Conservation (phyloP, 92 coral and sea anemone genomes). For the Phenganax marumi region DNA sequence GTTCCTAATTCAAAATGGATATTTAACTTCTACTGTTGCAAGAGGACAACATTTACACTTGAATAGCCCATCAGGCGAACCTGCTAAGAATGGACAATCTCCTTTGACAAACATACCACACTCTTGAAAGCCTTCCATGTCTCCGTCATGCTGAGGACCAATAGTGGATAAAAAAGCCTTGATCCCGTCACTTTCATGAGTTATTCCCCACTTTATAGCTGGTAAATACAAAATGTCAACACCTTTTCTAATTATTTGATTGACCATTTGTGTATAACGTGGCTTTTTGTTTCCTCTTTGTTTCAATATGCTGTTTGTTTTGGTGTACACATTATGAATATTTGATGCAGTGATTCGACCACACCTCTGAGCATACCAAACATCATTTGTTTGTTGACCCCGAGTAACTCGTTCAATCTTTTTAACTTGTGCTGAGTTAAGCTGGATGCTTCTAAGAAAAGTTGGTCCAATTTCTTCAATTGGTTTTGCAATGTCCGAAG, state of each 20-base stretch:
- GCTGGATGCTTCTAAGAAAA: slow-evolving; percentile 26
- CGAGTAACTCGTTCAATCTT: slow-evolving; percentile 5
- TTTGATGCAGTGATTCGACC: slow-evolving; percentile 50
- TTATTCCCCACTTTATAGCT: slow-evolving; percentile 30
- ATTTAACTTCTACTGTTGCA: slow-evolving; percentile 39
- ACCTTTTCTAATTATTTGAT: not conserved
- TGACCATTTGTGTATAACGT: slow-evolving; percentile 30
- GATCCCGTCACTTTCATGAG: slow-evolving; percentile 24
- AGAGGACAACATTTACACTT: slow-evolving; percentile 38
- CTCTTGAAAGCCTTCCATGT: slow-evolving; percentile 33
- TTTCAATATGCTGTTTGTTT: slow-evolving; percentile 46
- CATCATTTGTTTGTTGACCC: slow-evolving; percentile 40
- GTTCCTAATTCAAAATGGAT: slow-evolving; percentile 22
- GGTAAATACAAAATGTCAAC: slow-evolving; percentile 30
- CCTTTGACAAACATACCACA: slow-evolving; percentile 39
- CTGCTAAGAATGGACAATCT: slow-evolving; percentile 34
- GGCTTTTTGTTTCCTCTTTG: slow-evolving; percentile 38
- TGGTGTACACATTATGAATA: slow-evolving; percentile 48
- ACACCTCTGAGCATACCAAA: slow-evolving; percentile 42
- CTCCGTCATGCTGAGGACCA: slow-evolving; percentile 29
- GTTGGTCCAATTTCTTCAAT: slow-evolving; percentile 20
- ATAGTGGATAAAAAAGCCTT: not conserved
- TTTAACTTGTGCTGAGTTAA: no score
- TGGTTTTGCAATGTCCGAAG: slow-evolving; percentile 17
- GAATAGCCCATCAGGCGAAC: slow-evolving; percentile 33